These are phyloP conservation scores for Pristionchus fissidentatus DNA, from an alignment of 2,888 invertebrate species.

Conservation along the genomic window DNA sequence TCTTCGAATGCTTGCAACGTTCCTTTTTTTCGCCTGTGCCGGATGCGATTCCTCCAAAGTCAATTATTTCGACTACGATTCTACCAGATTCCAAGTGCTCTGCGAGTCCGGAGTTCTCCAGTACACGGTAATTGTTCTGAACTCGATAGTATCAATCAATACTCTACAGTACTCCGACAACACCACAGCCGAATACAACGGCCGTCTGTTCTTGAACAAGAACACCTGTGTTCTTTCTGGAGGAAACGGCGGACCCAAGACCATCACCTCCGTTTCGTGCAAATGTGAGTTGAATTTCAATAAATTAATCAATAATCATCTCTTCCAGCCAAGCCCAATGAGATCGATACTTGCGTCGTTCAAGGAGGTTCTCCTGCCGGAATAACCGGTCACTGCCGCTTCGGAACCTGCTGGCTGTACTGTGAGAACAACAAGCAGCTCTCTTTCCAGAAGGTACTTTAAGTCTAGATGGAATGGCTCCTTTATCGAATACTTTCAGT, in stretches of 20 bases:
- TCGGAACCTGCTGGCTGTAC: constrained; percentile 24
- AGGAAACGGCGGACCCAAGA: no score
- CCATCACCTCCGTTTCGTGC: neutral
- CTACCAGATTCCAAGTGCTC: neutral
- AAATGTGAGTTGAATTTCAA: neutral
- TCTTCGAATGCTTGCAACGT: neutral
- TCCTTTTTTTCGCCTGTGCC: neutral
- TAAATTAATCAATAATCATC: neutral
- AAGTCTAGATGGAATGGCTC: neutral
- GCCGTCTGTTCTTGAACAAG: neutral
- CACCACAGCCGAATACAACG: neutral
- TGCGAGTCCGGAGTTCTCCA: constrained; percentile 2
- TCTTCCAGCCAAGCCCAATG: neutral
- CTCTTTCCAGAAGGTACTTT: neutral
- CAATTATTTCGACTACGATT: constrained; percentile 26
- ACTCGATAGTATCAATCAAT: neutral
- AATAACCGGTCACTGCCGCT: neutral
- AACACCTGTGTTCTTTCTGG: neutral
- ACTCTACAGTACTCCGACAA: neutral
- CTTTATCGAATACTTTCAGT: neutral
- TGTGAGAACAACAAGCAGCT: constrained; percentile 12
- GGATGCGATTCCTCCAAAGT: neutral
- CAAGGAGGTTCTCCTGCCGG: neutral
- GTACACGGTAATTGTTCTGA: neutral
- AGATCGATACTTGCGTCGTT: neutral